Percentiles rank a stretch among this genome's conserved stretches.
Evolutionary conservation across 2,797 vertebrate species (phyloP).

Genomic region (Aselliscus stoliczkanus): DNA sequence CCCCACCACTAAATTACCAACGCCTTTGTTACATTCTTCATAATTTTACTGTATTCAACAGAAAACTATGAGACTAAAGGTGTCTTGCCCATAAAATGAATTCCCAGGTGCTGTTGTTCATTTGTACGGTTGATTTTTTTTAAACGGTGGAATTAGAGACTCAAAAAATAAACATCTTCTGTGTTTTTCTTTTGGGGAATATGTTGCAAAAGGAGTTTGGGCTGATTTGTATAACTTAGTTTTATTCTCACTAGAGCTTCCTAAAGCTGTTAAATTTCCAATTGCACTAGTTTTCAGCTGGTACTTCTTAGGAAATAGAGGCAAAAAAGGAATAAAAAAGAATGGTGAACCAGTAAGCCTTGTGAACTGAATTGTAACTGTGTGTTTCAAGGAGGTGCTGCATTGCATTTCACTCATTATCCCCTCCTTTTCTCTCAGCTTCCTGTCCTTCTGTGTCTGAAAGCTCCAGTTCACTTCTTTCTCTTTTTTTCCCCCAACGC

Average conservation of each 20-base stretch:
- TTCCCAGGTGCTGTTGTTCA: conserved; percentile 15
- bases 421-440: conserved; percentile 48
- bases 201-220: conserved; percentile 49
- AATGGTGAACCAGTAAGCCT: conserved; percentile 9
- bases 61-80: conserved; percentile 32
- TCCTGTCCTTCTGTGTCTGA: conserved; percentile 62
- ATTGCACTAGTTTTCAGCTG: conserved; percentile 38
- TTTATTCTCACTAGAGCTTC: conserved; percentile 44
- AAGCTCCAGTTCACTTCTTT: conserved; percentile 19
- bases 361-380: conserved; percentile 30
- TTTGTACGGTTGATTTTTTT: conserved; percentile 13
- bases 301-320: conserved; percentile 53
- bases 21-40: conserved; percentile 62
- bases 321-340: background rate
- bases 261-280: conserved; percentile 4
- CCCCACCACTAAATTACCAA: background rate
- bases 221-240: background rate
- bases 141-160: background rate
- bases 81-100: conserved; percentile 32
- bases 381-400: background rate
- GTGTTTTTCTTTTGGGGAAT: conserved; percentile 37
- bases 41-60: conserved; percentile 52
- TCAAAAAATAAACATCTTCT: conserved; percentile 50
- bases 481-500: conserved; percentile 58
- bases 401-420: background rate